A percentile compares a stretch with the other conserved stretches of the same genome.
These are phyloP conservation scores for Oreohelix idahoensis DNA, from an alignment of 1,140 invertebrate genomes.

Conservation along the genomic window DNA sequence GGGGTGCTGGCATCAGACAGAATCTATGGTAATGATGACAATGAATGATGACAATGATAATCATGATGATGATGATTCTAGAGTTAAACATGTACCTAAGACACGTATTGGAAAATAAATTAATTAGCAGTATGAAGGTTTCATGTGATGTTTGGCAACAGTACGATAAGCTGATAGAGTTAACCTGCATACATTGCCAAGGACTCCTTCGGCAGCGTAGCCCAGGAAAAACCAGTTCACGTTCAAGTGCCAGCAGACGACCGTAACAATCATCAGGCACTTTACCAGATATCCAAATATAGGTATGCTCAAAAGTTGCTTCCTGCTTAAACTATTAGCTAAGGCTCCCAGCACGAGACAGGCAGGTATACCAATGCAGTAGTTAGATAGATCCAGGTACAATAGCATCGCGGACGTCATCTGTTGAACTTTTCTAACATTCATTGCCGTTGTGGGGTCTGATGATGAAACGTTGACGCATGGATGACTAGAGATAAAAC, in stretches of 20 bases:
- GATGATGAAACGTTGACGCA: not conserved
- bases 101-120: no score
- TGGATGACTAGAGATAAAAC: not conserved
- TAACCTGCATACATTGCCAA: not conserved
- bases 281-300: slow-evolving; percentile 8
- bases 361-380: not conserved
- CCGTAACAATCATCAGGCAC: not conserved
- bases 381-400: not conserved
- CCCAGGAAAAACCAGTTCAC: slow-evolving; percentile 28
- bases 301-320: slow-evolving; percentile 7
- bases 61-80: no score
- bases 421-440: not conserved
- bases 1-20: no score
- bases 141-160: no score
- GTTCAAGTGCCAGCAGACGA: slow-evolving; percentile 22
- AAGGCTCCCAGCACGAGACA: slow-evolving; percentile 28
- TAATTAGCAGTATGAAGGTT: no score
- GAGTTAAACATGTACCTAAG: no score
- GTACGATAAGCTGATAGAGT: no score
- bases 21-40: not conserved
- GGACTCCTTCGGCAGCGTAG: not conserved
- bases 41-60: no score
- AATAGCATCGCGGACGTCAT: not conserved
- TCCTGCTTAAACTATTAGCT: slow-evolving; percentile 15
- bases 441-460: not conserved